Base-by-base conservation (phyloP, 1,140 invertebrate species). In the Megalopta genalis region DNA sequence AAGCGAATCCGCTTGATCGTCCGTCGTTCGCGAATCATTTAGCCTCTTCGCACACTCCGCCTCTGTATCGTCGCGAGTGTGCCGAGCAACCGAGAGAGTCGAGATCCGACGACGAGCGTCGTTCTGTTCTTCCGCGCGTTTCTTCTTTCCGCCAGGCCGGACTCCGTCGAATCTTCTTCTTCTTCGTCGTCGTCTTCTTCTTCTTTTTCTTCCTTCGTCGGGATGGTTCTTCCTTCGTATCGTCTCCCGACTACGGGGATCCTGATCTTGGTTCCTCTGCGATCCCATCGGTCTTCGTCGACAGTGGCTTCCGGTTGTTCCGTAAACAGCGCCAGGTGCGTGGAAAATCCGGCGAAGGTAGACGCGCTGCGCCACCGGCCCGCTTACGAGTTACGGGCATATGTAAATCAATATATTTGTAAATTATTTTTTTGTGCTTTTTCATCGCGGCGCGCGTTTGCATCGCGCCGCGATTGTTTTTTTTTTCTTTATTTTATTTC, bases 351-450 rank as follows among this genome's bases (percentile, higher is more conserved):
- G 74, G 52, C 69, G 70, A 81, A 83, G 81, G 75, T 49, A 60
- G 63, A 14, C 72, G 83, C 63, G 85, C 83, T 88, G 87, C 88
- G 86, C 89, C 82, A 86, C 87, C 89, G 88, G 82, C 89, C 91
- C 91, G 62, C 92, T 93, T 93, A 93, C 89, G 88, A 92, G 90
- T 93, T 93, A 93, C 92, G 92, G 92, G 92, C 92, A 93, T 93
- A 93, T 93, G 92, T 93, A 93, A 93, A 93, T 92, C 92, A 93
- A 93, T 93, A 93, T 90, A 93, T 93, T 93, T 93, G 92, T 93
- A 93, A 93, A 93, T 93, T 92, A 90, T 91, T 90, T 91, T 90
- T 92, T 91, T 92, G 82, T 87, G 85, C 0, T 90, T 92, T 91
- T 91, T 89, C 7, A 74, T 32, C 46, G 77, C 39, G 64, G 69